Base-by-base conservation (phyloP, 2,888 invertebrate genomes). In the Clanis bilineata region DNA sequence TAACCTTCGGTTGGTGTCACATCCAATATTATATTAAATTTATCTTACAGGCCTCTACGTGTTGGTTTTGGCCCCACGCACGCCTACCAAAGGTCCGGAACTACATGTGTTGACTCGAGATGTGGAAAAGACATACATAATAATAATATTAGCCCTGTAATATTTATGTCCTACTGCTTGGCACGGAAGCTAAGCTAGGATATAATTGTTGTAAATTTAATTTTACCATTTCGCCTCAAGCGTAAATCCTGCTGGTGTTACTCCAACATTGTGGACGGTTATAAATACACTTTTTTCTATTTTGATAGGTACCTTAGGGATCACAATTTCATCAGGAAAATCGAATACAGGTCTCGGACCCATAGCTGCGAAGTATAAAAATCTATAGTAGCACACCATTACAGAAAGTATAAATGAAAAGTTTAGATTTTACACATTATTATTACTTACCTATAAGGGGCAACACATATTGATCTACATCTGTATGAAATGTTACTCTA, bases 371-470 rank as follows among this genome's bases (percentile, higher is more conserved):
- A 80, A 55, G 56, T 55, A 61, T n/a, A 47, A 56, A 56, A 59
- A n/a, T n/a, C n/a, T n/a, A n/a, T n/a, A n/a, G n/a, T n/a, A n/a
- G n/a, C n/a, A n/a, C n/a, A n/a, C 18, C 7, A 43, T 21, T 43
- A 0, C 1, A 43, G 7, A 43, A 21, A 21, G 21, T 21, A 6
- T 43, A 2, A 4, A 21, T 9, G 9, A 43, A 43, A 18, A 2
- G 21, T 6, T 32, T 7, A 32, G 5, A 36, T 10, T 36, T 36
- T 36, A 36, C 9, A 12, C 36, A 12, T 7, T 36, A 12, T 36
- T 36, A 32, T 18, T n/a, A 21, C 76, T 85, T 80, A 94, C 95
- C 95, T 70, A 94, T 90, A n/a, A 95, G 75, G 0, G 94, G 93
- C 32, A 95, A 72, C n/a, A 80, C 73, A 64, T 95, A 93, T 43